Evolutionary conservation across 2,797 vertebrate species (phyloP).

Genomic region (Harpagifer antarcticus): DNA sequence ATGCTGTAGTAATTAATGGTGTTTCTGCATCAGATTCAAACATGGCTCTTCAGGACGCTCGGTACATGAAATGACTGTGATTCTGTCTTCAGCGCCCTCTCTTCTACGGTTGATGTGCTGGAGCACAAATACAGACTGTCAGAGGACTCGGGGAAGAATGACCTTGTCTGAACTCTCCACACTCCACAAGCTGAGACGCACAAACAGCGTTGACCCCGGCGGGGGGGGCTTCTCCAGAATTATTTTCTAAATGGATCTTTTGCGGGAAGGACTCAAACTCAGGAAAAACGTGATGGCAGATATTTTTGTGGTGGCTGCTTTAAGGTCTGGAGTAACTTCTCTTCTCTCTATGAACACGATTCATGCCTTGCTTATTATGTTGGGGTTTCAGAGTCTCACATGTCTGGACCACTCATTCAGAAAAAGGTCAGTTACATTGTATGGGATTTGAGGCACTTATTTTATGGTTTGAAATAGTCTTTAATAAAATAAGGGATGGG

Average conservation of each 20-base stretch:
- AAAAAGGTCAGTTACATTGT: not conserved
- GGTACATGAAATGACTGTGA: slow-evolving; percentile 37
- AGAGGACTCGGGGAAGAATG: slow-evolving; percentile 58
- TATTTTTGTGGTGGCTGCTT: slow-evolving; percentile 9
- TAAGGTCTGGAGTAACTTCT: not conserved
- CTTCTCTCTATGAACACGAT: not conserved
- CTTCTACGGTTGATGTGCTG: slow-evolving; percentile 88
- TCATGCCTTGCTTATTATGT: slow-evolving; percentile 11
- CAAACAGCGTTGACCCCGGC: slow-evolving; percentile 35
- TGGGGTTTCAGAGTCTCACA: not conserved
- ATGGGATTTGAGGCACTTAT: not conserved
- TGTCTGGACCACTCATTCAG: slow-evolving; percentile 12
- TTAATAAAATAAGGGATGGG: not conserved
- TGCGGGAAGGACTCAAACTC: slow-evolving; percentile 11
- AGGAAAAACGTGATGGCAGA: not conserved
- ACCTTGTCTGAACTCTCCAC: slow-evolving; percentile 42
- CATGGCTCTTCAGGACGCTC: slow-evolving; percentile 4
- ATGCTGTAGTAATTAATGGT: not conserved
- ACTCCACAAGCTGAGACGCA: slow-evolving; percentile 61
- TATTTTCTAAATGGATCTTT: slow-evolving; percentile 13
- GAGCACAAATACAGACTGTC: slow-evolving; percentile 88
- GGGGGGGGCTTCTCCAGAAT: slow-evolving; percentile 6
- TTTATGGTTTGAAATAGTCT: slow-evolving; percentile 1
- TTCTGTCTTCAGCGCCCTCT: slow-evolving; percentile 86
- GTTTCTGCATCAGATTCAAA: slow-evolving; percentile 1